Conservation (phyloP, 2,797 vertebrate species). For the Huso huso region DNA sequence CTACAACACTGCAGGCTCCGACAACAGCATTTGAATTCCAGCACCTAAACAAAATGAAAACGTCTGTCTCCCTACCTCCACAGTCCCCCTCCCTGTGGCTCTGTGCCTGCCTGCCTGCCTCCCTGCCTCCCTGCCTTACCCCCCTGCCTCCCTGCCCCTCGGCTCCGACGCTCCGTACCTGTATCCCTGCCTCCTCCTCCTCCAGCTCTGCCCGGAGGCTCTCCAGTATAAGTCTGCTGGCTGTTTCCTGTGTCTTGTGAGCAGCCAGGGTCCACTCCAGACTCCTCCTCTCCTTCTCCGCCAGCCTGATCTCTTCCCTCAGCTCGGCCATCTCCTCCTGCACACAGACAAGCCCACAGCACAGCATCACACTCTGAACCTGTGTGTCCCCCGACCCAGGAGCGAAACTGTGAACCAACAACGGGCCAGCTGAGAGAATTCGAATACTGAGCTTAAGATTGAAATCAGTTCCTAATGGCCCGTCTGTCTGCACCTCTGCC, state of each 20-base stretch:
- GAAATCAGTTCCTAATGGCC: too few relatives aligned
- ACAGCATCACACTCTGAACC: too few relatives aligned
- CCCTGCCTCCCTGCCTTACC: neutral
- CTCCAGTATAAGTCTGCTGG: conserved; percentile 53
- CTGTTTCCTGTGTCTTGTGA: conserved; percentile 64
- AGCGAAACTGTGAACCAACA: too few relatives aligned
- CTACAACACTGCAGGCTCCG: conserved; percentile 48
- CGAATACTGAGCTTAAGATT: too few relatives aligned
- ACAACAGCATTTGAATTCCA: conserved; percentile 45
- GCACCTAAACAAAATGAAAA: neutral
- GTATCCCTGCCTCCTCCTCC: conserved; percentile 9
- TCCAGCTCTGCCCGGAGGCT: conserved; percentile 53
- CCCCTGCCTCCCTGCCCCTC: conserved; percentile 48
- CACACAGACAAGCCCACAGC: neutral
- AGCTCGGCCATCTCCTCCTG: conserved; percentile 80
- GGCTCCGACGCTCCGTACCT: neutral
- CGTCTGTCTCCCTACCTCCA: neutral
- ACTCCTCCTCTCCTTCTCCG: conserved; percentile 63
- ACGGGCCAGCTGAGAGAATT: too few relatives aligned
- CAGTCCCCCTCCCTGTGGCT: neutral
- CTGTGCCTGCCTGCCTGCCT: neutral
- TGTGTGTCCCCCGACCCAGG: too few relatives aligned
- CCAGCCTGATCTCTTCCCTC: conserved; percentile 57
- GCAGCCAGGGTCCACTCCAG: conserved; percentile 61
- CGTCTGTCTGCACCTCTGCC: too few relatives aligned